Evolutionary conservation across 2,113 vertebrate genomes (phyloP), one percentile per base, ranked within the genome.

Genomic region (Istiophorus platypterus): DNA sequence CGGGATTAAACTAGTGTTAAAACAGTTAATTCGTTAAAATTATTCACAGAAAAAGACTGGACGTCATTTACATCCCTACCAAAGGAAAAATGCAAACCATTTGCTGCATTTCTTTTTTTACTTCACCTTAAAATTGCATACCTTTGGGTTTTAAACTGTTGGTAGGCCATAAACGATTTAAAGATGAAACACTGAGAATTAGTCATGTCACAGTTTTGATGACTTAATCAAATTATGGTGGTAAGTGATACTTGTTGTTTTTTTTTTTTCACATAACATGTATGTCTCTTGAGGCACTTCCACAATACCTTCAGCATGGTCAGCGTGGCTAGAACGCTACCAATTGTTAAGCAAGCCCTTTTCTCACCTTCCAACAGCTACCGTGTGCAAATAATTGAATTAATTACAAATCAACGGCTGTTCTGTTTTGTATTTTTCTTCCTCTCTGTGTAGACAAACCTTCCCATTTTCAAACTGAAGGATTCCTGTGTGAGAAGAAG

Each of bases 401-500:
- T 17, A 42, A n/a, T 11, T 13, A 27, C 58, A 13, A 79, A 51
- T 63, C 2, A 11, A 31, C 3, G 1, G 12, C 9, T 47, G 24
- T 39, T 18, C 62, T 18, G 0, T 75, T 27, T 65, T 15, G 0
- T 72, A 14, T 31, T 52, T 66, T 31, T 75, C 77, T 27, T 75
- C 66, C 89, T 75, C 66, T 90, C 0, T 85, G 86, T 75, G 8
- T 90, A 99, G 98, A 99, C 98, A 85, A 99, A 99, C 88, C 96
- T 99, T 74, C 98, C 98, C 22, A 99, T 99, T 94, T 99, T 99
- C 93, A 99, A 99, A 93, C 82, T 97, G 95, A 99, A 99, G 94
- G 98, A 99, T 63, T 99, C 98, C 0, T 97, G 96, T 63, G 98
- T 99, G 85, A 96, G 97, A 81, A 96, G 98, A 94, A 95, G 98